Evolutionary conservation across 2,113 vertebrate genomes (phyloP).

Genomic region (Daphoenositta chrysoptera): DNA sequence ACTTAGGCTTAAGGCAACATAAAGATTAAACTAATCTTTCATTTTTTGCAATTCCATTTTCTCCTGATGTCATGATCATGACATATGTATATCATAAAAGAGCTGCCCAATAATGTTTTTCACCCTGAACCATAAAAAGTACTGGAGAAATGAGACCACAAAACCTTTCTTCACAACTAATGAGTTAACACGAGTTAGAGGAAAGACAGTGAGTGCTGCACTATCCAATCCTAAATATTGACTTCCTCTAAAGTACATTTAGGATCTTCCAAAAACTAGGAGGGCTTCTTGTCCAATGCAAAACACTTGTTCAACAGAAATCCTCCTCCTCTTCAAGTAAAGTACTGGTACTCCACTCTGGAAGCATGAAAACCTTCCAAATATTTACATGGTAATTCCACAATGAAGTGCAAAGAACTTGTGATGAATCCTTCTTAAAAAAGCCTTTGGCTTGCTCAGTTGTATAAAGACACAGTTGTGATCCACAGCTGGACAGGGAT

Average conservation of each 20-base stretch:
- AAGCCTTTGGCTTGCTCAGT: background rate
- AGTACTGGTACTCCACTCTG: background rate
- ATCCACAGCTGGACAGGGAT: background rate
- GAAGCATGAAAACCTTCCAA: background rate
- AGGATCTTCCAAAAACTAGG: background rate
- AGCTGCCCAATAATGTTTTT: background rate
- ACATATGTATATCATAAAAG: background rate
- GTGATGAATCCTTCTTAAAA: background rate
- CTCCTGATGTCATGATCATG: background rate
- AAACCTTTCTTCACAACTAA: background rate
- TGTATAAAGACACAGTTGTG: background rate
- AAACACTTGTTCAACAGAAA: background rate
- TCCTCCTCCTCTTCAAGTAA: background rate
- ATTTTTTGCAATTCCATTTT: background rate
- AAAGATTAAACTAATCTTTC: background rate
- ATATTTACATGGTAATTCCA: background rate
- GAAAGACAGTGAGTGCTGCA: background rate
- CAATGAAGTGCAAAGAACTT: background rate
- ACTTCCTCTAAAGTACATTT: background rate
- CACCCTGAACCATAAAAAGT: background rate
- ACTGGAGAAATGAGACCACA: background rate
- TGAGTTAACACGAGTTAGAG: background rate
- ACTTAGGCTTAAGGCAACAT: background rate
- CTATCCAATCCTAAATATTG: background rate
- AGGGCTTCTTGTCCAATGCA: background rate